phyloP scores from a whole-genome alignment of 2,113 vertebrate genomes.

The Sylvilagus bachmani region DNA sequence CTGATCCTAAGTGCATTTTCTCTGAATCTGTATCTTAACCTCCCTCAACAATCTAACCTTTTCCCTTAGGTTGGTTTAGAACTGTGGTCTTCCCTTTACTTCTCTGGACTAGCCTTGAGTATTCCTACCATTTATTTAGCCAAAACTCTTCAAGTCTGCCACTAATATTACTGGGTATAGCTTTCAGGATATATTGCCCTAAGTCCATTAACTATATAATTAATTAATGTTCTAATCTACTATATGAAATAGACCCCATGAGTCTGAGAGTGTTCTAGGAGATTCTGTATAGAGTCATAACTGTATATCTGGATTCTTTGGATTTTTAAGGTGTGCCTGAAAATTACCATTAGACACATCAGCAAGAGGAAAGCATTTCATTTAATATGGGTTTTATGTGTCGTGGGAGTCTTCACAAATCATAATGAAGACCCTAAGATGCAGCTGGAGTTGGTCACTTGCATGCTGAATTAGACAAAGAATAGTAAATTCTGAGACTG shows the following conservation, averaged over 20 bases:
- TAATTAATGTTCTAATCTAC: background rate
- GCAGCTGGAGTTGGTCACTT: background rate
- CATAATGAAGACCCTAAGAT: background rate
- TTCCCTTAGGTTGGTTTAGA: background rate
- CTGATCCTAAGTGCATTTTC: background rate
- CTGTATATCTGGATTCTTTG: background rate
- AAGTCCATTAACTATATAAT: background rate
- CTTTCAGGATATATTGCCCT: background rate
- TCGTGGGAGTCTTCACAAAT: background rate
- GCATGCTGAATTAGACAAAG: background rate
- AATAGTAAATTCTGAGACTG: background rate
- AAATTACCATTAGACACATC: background rate
- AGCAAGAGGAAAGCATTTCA: background rate
- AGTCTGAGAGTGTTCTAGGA: background rate
- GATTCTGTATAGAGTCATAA: background rate
- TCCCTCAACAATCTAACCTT: background rate
- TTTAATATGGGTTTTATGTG: background rate
- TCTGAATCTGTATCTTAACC: background rate
- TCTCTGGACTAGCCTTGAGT: background rate
- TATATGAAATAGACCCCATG: background rate
- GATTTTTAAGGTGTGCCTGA: background rate
- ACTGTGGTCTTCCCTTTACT: background rate
- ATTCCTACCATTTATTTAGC: background rate
- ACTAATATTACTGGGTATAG: background rate
- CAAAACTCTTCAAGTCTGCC: background rate